Evolutionary conservation across 2,113 vertebrate genomes (phyloP).

Genomic region (Plestiodon gilberti): DNA sequence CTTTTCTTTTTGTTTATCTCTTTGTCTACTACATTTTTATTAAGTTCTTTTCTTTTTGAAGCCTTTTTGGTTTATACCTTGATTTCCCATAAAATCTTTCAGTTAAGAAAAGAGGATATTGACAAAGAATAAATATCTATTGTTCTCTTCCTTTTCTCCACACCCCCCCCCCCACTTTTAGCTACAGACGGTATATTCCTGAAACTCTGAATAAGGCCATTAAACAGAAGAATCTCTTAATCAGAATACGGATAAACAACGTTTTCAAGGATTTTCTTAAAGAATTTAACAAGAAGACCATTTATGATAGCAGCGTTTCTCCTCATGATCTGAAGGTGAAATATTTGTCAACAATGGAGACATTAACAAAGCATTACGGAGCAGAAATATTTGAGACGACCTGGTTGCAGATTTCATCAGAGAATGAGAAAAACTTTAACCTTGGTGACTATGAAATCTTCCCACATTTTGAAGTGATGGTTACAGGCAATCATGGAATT

Average conservation of each 20-base stretch:
- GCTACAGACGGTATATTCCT: slow-evolving; percentile 94
- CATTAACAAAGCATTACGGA: slow-evolving; percentile 87
- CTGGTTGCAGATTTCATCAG: slow-evolving; percentile 79
- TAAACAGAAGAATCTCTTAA: slow-evolving; percentile 92
- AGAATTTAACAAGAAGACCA: slow-evolving; percentile 94
- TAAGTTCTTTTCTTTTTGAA: neutral
- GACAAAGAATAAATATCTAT: neutral
- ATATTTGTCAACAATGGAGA: slow-evolving; percentile 94
- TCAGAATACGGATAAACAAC: slow-evolving; percentile 93
- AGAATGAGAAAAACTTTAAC: slow-evolving; percentile 79
- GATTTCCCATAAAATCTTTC: neutral
- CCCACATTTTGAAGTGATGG: slow-evolving; percentile 80
- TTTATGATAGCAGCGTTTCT: slow-evolving; percentile 89
- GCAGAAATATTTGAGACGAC: slow-evolving; percentile 84
- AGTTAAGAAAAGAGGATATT: neutral
- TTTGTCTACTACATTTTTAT: neutral
- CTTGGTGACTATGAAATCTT: slow-evolving; percentile 52
- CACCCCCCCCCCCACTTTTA: slow-evolving; percentile 62
- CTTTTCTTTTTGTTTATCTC: neutral
- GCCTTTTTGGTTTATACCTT: neutral
- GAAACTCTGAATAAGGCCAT: slow-evolving; percentile 90
- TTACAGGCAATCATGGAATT: slow-evolving; percentile 90
- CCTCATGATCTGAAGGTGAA: slow-evolving; percentile 94
- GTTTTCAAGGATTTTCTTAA: slow-evolving; percentile 97
- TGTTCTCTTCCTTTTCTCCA: neutral